Evolutionary conservation across 2,113 vertebrate species (phyloP), one percentile per base, ranked within the genome.

Genomic region (Proterorhinus semilunaris): DNA sequence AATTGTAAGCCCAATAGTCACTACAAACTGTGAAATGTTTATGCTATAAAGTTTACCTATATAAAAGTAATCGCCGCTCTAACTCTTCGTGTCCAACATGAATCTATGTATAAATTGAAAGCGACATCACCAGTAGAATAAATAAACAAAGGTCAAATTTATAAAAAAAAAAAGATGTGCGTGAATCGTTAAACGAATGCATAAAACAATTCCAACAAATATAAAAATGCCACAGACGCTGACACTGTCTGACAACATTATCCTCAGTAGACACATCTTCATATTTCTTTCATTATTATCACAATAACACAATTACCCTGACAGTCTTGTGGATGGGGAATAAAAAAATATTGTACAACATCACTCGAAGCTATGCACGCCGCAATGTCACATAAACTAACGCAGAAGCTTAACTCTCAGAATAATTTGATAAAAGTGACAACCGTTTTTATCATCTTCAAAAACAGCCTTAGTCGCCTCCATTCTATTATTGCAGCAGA

Each of bases 221-320:
- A 36, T 36, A 55, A 21, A 61, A 13, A 61, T 61, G 43, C 8
- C 42, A 61, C 13, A 44, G 58, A 44, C 15, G 13, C 15, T 61
- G 58, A 63, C 44, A 21, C 45, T 16, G 17, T 47, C 44, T 63
- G 62, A 17, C 62, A 47, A 17, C 62, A 47, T 16, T 63, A 21
- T 48, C 48, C 44, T 63, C 44, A 48, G 62, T 12, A 61, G 58
- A 61, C 1, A 45, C 9, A 42, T n/a, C 27, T 58, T 58, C 55
- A 58, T 58, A 58, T 58, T 58, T 58, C 57, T 61, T 61, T 61
- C 42, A 61, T 61, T 61, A 61, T 45, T 61, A 63, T 21, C 62
- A 63, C 45, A 63, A 48, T 48, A 47, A 48, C 46, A 48, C 8
- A 48, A 48, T 48, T 48, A 63, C 62, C 8, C 44, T 48, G 62